Base-by-base conservation (phyloP, 2,113 vertebrate species). In the Psettodes erumei region DNA sequence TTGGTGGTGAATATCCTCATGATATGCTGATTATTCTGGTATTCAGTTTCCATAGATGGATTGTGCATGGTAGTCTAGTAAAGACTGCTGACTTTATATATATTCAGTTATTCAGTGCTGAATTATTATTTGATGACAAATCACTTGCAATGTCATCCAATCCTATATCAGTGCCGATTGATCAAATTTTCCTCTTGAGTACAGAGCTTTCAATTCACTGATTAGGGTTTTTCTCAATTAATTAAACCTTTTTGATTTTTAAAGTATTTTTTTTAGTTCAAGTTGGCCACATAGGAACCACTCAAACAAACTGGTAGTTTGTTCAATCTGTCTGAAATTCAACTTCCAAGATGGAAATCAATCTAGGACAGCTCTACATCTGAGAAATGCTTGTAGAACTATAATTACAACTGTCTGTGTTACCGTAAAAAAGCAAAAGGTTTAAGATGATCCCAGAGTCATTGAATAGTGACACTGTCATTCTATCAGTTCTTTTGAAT, bases 381-480 rank as follows among this genome's bases (percentile, higher is more conserved):
- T 33, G 42, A 69, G 69, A 77, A 75, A 35, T 47, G 13, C 45
- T 42, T 63, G 70, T 64, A 25, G 12, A 81, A 42, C 66, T 76
- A 37, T 70, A 40, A 67, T 27, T 40, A 3, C 8, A 59, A 28
- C 28, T 37, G 25, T 58, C 4, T 56, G 19, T 65, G 8, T 37
- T 35, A 8, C 18, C 33, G 16, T 38, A 25, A 23, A 15, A 38
- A 66, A 25, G 4, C 33, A 63, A 80, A 3, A 67, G 81, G 83
- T 71, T 77, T 77, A 74, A 84, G 69, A 58, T 43, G 42, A 42
- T 48, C n/a, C 58, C 33, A 73, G 68, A 83, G 69, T 47, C 66
- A 55, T 1, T 67, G 4, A 56, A 18, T 15, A 23, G 47, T 16
- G 16, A 75, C 23, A 11, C 16, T 61, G 30, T 40, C 11, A 48